phyloP scores from a whole-genome alignment of 1,140 invertebrate genomes.

The Hycleus cichorii region DNA sequence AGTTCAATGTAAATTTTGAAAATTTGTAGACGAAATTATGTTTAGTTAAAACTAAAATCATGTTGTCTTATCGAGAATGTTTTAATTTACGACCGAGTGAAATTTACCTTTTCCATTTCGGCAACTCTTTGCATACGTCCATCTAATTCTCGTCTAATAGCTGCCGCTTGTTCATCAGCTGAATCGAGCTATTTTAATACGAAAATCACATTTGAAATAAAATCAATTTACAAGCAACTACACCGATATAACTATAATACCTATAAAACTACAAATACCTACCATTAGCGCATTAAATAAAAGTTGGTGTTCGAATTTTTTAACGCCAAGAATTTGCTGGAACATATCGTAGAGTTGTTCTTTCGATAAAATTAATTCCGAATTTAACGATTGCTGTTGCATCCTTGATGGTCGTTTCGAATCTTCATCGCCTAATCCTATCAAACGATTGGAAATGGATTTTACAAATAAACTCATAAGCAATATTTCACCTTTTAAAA shows the following conservation, averaged over 20 bases:
- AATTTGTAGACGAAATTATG: no score
- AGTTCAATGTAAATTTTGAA: no score
- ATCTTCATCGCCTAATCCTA: slow-evolving; percentile 66
- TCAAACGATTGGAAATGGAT: not conserved
- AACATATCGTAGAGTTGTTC: slow-evolving; percentile 99
- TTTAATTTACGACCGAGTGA: slow-evolving; percentile 1
- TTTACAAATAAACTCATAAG: not conserved
- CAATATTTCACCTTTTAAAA: slow-evolving; percentile 72
- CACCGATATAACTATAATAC: no score
- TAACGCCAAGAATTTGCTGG: slow-evolving; percentile 95
- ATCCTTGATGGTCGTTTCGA: slow-evolving; percentile 74
- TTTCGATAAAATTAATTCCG: slow-evolving; percentile 87
- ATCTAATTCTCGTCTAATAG: slow-evolving; percentile 96
- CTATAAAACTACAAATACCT: slow-evolving; percentile 18
- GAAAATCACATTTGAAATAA: not conserved
- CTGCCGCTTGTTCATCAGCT: slow-evolving; percentile 98
- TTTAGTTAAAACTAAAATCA: not conserved
- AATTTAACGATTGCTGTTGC: slow-evolving; percentile 83
- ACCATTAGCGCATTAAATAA: slow-evolving; percentile 98
- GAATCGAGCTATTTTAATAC: slow-evolving; percentile 75
- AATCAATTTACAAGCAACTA: no score
- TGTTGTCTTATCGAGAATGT: slow-evolving; percentile 12
- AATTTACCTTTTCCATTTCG: slow-evolving; percentile 88
- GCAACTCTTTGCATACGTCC: slow-evolving; percentile 92
- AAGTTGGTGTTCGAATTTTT: slow-evolving; percentile 99